Evolutionary conservation across 2,113 vertebrate species (phyloP).

Genomic region (Ptilorrhoa leucosticta): DNA sequence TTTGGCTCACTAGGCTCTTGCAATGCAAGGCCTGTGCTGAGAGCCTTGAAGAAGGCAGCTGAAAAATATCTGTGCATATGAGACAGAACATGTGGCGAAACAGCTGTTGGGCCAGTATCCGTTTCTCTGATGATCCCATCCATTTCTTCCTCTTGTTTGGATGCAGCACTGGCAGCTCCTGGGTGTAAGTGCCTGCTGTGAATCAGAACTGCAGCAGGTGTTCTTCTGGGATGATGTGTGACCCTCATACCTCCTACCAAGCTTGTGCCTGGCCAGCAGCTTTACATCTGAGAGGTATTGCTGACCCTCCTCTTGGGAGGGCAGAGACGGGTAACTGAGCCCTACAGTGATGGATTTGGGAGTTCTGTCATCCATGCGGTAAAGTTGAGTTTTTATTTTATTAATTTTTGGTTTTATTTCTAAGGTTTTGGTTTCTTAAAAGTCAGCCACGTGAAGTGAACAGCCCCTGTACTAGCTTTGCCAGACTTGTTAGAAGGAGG

Average conservation of each 20-base stretch:
- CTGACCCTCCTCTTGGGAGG: background rate
- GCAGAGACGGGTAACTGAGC: background rate
- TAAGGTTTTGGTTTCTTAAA: background rate
- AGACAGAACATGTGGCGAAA: background rate
- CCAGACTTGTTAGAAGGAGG: background rate
- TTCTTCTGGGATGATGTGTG: background rate
- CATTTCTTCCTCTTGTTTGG: background rate
- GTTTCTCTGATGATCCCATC: background rate
- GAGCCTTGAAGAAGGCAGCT: background rate
- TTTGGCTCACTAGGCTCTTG: background rate
- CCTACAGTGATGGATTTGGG: background rate
- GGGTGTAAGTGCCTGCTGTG: background rate
- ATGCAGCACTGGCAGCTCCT: background rate
- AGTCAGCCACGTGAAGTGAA: background rate
- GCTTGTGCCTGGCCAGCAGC: background rate
- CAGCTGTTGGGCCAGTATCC: background rate
- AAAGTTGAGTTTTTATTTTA: background rate
- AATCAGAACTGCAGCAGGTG: background rate
- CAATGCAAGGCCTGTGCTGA: background rate
- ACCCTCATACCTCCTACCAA: background rate
- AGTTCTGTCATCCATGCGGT: fast-evolving
- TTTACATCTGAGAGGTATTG: background rate
- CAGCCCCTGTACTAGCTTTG: background rate
- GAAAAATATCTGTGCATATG: background rate
- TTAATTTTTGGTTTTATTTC: background rate